A percentile compares a stretch with the other conserved stretches of the same genome.
Conservation (phyloP, 1,140 invertebrate species). For the Bombus huntii region DNA sequence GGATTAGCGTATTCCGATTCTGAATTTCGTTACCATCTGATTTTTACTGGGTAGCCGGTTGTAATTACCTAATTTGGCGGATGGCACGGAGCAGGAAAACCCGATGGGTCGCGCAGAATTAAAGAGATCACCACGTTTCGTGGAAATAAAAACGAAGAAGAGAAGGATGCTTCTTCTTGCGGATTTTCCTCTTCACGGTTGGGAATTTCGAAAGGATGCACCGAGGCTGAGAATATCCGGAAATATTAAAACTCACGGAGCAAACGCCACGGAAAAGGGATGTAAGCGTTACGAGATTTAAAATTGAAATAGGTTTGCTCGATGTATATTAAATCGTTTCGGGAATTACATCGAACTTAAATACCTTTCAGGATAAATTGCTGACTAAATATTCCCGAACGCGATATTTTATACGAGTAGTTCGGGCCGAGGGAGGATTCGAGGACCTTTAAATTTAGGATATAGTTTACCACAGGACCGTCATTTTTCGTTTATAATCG, state of each 20-base stretch:
- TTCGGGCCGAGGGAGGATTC: neutral
- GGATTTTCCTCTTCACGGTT: neutral
- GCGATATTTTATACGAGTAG: neutral
- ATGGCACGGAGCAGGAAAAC: neutral
- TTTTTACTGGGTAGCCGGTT: neutral
- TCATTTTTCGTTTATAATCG: no score
- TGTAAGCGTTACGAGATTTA: neutral
- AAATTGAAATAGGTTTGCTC: neutral
- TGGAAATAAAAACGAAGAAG: neutral
- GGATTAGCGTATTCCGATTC: neutral
- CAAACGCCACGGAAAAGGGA: neutral
- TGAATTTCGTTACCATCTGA: neutral
- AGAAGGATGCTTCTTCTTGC: neutral
- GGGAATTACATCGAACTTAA: neutral
- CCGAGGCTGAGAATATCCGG: neutral
- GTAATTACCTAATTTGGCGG: constrained; percentile 18
- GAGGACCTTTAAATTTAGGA: no score
- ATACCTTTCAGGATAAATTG: neutral
- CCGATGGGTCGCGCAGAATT: constrained; percentile 9
- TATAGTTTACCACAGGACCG: no score
- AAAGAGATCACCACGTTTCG: neutral
- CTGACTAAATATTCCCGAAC: neutral
- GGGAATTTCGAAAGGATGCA: neutral
- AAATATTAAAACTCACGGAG: constrained; percentile 7
- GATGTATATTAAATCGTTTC: neutral